Evolutionary conservation across 2,797 vertebrate genomes (phyloP), one percentile per base, ranked within the genome.

Genomic region (Australoheros facetus): DNA sequence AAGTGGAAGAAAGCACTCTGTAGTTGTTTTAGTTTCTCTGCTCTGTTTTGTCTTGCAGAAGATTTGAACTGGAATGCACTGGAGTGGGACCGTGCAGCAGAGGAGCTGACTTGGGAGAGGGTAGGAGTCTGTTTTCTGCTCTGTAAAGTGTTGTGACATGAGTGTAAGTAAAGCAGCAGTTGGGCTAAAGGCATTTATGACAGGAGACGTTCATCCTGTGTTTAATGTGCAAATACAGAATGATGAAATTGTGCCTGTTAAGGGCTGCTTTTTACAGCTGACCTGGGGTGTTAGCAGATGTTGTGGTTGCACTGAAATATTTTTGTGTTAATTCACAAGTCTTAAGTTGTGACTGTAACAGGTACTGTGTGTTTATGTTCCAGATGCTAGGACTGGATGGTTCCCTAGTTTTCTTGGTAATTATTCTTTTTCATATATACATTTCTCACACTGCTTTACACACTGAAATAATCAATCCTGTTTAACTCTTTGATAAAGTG

Each of bases 61-160:
- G 98, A 99, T 91, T 96, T 99, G 96, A 99, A 99, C 95, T 99
- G 98, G 98, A 99, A 99, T 66, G 98, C 97, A 42, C 87, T 99
- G 91, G 98, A 99, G 85, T 99, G 98, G 98, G 98, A 99, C 89
- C 95, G 97, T 88, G 98, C 98, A 80, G 98, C 98, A 54, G 98
- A 99, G 90, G 98, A 99, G 77, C 96, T 99, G 76, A 99, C 98
- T 5, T 99, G 98, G 98, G 98, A 99, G 87, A 94, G 98, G 94
- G 98, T 98, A 64, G 93, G 97, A 93, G 89, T 87, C 4, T 48
- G 8, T 70, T 60, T 71, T 12, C 16, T 64, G 26, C 8, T 64
- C n/a, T 1, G 37, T 42, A 17, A 58, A 74, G n/a, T 30, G 17
- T 1, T 37, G 7, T 73, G 60, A 66, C 3, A 3, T 28, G 62